Percentiles rank a stretch among this genome's conserved stretches.
Conservation (phyloP, 1,140 invertebrate species). For the Sesamia nonagrioides region DNA sequence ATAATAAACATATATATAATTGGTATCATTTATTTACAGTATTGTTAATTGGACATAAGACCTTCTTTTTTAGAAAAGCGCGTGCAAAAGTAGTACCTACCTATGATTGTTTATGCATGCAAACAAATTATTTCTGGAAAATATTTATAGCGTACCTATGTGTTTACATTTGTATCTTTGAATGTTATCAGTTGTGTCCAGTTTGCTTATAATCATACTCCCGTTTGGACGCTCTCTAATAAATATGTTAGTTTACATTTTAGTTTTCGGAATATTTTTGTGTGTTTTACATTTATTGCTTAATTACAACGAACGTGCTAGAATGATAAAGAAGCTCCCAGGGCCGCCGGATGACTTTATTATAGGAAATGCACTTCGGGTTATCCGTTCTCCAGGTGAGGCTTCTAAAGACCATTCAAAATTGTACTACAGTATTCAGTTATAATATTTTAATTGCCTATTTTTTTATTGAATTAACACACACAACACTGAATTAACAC, state of each 20-base stretch:
- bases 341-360: slow-evolving; percentile 56
- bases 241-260: slow-evolving; percentile 38
- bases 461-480: too few species aligned
- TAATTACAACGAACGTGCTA: slow-evolving; percentile 57
- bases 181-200: not conserved
- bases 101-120: too few species aligned
- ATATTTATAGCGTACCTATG: too few species aligned
- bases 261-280: slow-evolving; percentile 43
- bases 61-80: too few species aligned
- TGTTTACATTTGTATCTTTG: not conserved
- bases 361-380: slow-evolving; percentile 54
- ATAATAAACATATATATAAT: too few species aligned
- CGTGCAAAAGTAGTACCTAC: too few species aligned
- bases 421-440: too few species aligned
- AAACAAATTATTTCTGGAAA: too few species aligned
- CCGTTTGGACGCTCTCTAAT: not conserved
- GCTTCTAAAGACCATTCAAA: not conserved
- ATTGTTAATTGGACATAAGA: too few species aligned
- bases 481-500: too few species aligned
- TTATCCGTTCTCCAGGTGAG: slow-evolving; percentile 53
- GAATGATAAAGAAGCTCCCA: slow-evolving; percentile 56
- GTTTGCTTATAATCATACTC: not conserved
- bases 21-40: too few species aligned
- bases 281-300: slow-evolving; percentile 52
- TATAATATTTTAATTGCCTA: too few species aligned